Evolutionary conservation across 2,797 vertebrate species (phyloP).

Genomic region (Ptychadena robeensis): DNA sequence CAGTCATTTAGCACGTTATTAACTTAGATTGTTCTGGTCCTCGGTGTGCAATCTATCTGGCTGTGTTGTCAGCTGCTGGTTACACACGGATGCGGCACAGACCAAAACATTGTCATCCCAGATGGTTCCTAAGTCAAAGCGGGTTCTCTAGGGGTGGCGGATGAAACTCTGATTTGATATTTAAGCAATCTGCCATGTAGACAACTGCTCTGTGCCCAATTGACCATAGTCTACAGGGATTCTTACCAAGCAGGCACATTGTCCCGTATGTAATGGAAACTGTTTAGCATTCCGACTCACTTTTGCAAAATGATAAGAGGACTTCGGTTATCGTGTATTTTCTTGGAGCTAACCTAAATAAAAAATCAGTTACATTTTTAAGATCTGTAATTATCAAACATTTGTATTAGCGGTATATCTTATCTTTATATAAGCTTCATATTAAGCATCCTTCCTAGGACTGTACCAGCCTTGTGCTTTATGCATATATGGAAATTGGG

Average conservation of each 20-base stretch:
- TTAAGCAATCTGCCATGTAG: constrained; percentile 1
- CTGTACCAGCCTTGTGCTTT: too few species aligned
- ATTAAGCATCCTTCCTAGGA: too few species aligned
- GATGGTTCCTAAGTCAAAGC: constrained; percentile 35
- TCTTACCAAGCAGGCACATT: constrained; percentile 4
- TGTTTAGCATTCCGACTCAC: background rate
- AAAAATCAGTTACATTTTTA: background rate
- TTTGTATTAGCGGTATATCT: too few species aligned
- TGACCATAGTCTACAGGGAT: constrained; percentile 57
- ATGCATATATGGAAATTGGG: too few species aligned
- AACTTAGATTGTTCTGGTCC: constrained; percentile 47
- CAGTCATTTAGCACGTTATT: constrained; percentile 68
- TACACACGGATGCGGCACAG: background rate
- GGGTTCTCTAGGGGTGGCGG: constrained; percentile 12
- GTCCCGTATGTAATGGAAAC: background rate
- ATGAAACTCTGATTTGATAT: constrained; percentile 43
- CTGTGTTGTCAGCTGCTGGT: constrained; percentile 18
- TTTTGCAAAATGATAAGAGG: background rate
- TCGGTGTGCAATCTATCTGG: constrained; percentile 21
- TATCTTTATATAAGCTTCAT: too few species aligned
- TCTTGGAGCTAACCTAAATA: background rate
- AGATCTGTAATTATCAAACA: too few species aligned
- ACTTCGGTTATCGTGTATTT: background rate
- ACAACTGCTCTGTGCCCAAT: constrained; percentile 14
- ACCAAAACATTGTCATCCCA: constrained; percentile 42